Evolutionary conservation across 2,888 invertebrate genomes (phyloP), one percentile per base, ranked within the genome.

Genomic region (Cryptophagus acutangulus): DNA sequence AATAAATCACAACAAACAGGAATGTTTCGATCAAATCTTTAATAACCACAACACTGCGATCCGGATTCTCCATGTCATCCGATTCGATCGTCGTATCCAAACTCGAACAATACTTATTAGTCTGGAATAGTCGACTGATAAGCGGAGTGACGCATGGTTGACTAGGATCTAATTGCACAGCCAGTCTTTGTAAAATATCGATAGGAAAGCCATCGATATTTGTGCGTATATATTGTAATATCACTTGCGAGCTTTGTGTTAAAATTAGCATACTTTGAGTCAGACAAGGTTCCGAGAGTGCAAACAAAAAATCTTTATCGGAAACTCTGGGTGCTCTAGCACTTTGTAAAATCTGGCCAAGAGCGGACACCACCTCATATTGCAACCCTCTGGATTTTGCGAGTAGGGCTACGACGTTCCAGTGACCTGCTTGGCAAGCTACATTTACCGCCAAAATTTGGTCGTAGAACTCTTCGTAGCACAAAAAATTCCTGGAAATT

Each of bases 401-500:
- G 49, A 82, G 50, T 3, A 70, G 50, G 9, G 59, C 59, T 13
- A 82, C 67, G 26, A 81, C 69, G 48, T 75, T 74, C 74, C 78
- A 79, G 37, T 81, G 71, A 20, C 76, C 75, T 18, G 78, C 77
- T 57, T 80, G 78, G 40, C 79, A 76, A 5, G 81, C 73, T 14
- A 82, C 73, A 55, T 76, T 76, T 34, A 82, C 74, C 6, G 80
- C 80, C 52, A 77, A 62, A 29, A 75, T 71, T 63, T 82, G 81
- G 57, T 82, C 80, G 55, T 81, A 82, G 60, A 75, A 76, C 45
- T 74, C 74, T 65, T 80, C 81, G 41, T 73, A 73, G 34, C 74
- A 71, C 47, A 81, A 65, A 65, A 81, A 80, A 51, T 72, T 70
- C 65, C 76, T 76, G 49, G 17, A 65, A 67, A 33, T 3, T 13